phyloP scores from a whole-genome alignment of 2,888 invertebrate species.

The Limnephilus lunatus region DNA sequence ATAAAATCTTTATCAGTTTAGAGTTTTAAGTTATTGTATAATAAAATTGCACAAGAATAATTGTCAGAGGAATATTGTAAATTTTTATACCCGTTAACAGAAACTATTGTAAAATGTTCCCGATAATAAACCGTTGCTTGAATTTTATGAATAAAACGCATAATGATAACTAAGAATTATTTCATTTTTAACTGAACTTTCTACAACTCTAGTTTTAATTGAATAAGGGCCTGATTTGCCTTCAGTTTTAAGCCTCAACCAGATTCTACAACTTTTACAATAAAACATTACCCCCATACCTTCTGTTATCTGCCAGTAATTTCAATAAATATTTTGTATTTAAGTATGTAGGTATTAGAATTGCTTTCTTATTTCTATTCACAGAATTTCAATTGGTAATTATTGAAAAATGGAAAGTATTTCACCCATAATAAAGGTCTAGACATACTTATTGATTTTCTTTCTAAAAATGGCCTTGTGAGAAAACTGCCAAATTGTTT shows the following conservation, averaged over 20 bases:
- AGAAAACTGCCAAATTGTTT: not conserved
- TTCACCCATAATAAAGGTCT: not conserved
- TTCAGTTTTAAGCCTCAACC: not conserved
- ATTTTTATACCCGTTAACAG: conserved; percentile 44
- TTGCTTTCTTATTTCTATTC: not conserved
- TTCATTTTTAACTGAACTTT: not conserved
- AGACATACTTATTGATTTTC: not conserved
- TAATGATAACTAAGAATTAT: conserved; percentile 13
- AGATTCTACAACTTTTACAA: not conserved
- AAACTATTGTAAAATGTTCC: conserved; percentile 40
- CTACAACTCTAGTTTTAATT: not conserved
- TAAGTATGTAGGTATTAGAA: not conserved
- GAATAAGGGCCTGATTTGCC: not conserved
- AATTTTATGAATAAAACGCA: conserved; percentile 54
- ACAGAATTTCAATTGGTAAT: not conserved
- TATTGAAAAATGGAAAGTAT: not conserved
- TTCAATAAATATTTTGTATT: not conserved
- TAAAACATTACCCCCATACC: not conserved
- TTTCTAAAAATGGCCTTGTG: not conserved
- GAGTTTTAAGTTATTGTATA: conserved; percentile 41
- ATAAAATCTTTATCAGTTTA: conserved; percentile 26
- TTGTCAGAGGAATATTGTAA: conserved; percentile 46
- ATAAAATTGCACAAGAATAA: conserved; percentile 37
- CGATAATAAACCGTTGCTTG: conserved; percentile 49
- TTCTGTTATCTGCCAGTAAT: not conserved